Percentiles rank a stretch among this genome's conserved stretches.
phyloP scores from a whole-genome alignment of 2,888 invertebrate genomes.

The Chrysina gloriosa region DNA sequence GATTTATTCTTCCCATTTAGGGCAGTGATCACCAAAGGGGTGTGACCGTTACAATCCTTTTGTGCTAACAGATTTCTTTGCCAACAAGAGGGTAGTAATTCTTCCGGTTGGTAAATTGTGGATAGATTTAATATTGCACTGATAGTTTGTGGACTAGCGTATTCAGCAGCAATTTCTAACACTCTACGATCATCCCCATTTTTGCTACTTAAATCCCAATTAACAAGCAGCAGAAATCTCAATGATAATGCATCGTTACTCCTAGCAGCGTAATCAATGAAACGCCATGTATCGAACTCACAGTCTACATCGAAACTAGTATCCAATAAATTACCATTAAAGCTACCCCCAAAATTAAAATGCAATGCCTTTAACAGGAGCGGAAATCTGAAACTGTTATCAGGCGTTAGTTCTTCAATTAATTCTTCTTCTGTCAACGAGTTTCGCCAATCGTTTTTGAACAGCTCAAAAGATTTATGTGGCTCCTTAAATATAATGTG shows the following conservation, averaged over 20 bases:
- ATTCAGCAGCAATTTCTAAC: conserved; percentile 5
- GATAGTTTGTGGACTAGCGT: not conserved
- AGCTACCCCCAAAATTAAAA: not conserved
- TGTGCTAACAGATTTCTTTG: not conserved
- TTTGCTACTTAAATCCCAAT: not conserved
- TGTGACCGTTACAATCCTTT: not conserved
- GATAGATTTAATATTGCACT: conserved; percentile 3
- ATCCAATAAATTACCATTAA: not conserved
- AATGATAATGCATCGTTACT: not conserved
- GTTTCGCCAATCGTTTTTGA: too few species aligned
- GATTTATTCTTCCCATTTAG: not conserved
- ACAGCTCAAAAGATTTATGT: too few species aligned
- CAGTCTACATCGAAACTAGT: not conserved
- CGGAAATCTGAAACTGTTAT: not conserved
- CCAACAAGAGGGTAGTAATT: not conserved
- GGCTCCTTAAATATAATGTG: not conserved
- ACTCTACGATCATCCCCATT: not conserved
- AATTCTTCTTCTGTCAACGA: conserved; percentile 6
- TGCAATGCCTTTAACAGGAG: not conserved
- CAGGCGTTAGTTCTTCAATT: not conserved
- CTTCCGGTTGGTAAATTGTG: not conserved
- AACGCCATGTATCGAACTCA: conserved; percentile 6
- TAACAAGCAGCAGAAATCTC: not conserved
- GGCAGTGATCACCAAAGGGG: not conserved
- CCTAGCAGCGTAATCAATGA: not conserved